A percentile compares a stretch with the other conserved stretches of the same genome.
phyloP scores from a whole-genome alignment of 2,888 invertebrate species.

The Idaea aversata region DNA sequence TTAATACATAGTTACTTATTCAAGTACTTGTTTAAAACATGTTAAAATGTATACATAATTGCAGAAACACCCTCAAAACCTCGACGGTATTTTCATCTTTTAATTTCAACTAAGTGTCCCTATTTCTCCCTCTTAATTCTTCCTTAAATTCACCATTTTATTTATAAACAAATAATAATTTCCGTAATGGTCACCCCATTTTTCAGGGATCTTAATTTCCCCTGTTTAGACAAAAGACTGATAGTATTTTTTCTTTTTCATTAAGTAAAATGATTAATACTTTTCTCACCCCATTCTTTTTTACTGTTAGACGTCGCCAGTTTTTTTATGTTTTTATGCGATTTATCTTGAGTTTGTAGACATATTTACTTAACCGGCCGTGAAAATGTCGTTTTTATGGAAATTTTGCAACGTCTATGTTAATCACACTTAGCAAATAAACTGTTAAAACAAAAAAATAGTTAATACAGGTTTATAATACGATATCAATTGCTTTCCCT shows the following conservation, averaged over 20 bases:
- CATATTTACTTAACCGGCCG: neutral
- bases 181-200: constrained; percentile 65
- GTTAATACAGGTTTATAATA: neutral
- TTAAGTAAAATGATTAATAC: constrained; percentile 70
- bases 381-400: neutral
- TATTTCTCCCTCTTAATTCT: constrained; percentile 40
- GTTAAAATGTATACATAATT: neutral
- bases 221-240: constrained; percentile 70
- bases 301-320: constrained; percentile 8
- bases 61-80: neutral
- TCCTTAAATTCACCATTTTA: constrained; percentile 45
- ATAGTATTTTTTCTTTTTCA: constrained; percentile 68
- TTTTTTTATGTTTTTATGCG: constrained; percentile 23
- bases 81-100: constrained; percentile 8
- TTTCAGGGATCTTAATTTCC: constrained; percentile 67
- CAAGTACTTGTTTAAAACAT: neutral
- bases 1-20: neutral
- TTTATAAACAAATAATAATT: constrained; percentile 72
- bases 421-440: neutral
- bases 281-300: constrained; percentile 41
- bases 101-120: constrained; percentile 40
- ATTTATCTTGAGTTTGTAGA: neutral
- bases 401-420: neutral
- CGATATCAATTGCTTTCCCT: constrained; percentile 8
- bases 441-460: neutral